Evolutionary conservation across 2,888 invertebrate species (phyloP).

Genomic region (Philhelius pedissequus): DNA sequence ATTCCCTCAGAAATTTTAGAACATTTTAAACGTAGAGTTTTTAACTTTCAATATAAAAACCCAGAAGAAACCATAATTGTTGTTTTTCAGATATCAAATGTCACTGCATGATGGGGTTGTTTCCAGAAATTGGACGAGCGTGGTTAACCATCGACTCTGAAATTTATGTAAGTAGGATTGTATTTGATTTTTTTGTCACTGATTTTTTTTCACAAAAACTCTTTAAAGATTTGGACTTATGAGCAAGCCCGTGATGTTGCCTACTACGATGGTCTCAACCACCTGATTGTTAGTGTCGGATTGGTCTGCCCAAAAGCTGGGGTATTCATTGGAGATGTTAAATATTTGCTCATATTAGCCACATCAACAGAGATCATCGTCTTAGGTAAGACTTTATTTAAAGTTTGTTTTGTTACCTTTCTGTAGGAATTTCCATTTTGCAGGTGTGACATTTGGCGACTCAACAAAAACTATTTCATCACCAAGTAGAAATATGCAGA

Average conservation of each 20-base stretch:
- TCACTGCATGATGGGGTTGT: conserved; percentile 97
- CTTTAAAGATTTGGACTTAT: conserved; percentile 89
- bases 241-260: conserved; percentile 97
- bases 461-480: conserved; percentile 73
- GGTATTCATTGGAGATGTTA: conserved; percentile 94
- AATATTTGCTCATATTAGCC: conserved; percentile 93
- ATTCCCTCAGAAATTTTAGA: conserved; percentile 96
- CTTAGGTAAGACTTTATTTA: conserved; percentile 72
- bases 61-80: not conserved
- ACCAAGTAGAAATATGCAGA: conserved; percentile 71
- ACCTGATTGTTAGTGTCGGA: conserved; percentile 96
- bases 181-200: not conserved
- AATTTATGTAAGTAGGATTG: conserved; percentile 85
- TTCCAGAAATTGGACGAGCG: conserved; percentile 96
- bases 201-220: not conserved
- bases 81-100: conserved; percentile 90
- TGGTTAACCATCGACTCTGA: conserved; percentile 99
- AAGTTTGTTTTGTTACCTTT: not conserved
- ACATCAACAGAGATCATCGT: conserved; percentile 95
- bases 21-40: conserved; percentile 90
- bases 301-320: conserved; percentile 92
- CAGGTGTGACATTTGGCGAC: conserved; percentile 77
- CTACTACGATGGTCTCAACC: conserved; percentile 96
- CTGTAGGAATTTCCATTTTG: not conserved
- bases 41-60: too few relatives aligned